Percentiles rank a stretch among this genome's conserved stretches.
phyloP scores from a whole-genome alignment of 1,140 invertebrate species.

The Lithobius niger region DNA sequence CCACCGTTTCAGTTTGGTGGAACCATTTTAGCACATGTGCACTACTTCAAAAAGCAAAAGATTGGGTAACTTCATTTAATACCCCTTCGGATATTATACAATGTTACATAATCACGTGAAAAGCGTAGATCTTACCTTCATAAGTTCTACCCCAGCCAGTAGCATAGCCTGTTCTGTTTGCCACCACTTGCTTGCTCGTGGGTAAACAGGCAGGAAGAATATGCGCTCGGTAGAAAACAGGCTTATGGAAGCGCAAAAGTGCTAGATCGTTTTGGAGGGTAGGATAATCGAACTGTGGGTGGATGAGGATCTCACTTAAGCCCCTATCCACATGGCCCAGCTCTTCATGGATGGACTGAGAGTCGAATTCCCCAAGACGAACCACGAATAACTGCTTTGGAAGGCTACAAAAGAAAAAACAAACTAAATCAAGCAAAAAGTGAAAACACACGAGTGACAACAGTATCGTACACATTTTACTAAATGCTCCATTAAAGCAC shows the following conservation, averaged over 20 bases:
- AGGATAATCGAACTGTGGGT: slow-evolving; percentile 9
- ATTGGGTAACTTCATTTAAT: slow-evolving; percentile 5
- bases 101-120: background rate
- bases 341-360: background rate
- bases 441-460: no score
- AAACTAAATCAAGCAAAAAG: no score
- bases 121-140: slow-evolving; percentile 1
- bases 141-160: slow-evolving; percentile 20
- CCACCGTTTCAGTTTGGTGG: no score
- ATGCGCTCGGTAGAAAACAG: slow-evolving; percentile 3
- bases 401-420: no score
- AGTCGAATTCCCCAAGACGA: slow-evolving; percentile 12
- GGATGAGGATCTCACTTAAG: slow-evolving; percentile 6
- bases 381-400: slow-evolving; percentile 6
- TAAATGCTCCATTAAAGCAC: no score
- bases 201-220: slow-evolving; percentile 1
- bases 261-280: background rate
- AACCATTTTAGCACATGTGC: no score
- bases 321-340: background rate
- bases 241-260: background rate
- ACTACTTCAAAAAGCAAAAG: background rate
- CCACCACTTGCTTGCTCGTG: slow-evolving; percentile 17
- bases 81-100: slow-evolving; percentile 23
- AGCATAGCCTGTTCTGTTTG: slow-evolving; percentile 19
- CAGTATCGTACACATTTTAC: no score